Base-by-base conservation (phyloP, 2,113 vertebrate species). In the Apodemus speciosus region DNA sequence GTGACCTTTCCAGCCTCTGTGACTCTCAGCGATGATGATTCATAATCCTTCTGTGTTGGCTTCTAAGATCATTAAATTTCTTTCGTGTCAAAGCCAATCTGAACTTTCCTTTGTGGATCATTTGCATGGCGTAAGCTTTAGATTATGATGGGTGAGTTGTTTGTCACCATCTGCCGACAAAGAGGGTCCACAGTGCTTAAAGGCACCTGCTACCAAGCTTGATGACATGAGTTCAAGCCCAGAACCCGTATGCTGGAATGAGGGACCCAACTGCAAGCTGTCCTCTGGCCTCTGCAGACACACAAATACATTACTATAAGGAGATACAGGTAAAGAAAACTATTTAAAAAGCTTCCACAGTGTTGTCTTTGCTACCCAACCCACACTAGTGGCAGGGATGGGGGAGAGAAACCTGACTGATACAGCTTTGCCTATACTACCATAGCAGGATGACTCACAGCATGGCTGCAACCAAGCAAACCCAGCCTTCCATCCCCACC, bases 381-480 rank as follows among this genome's bases (percentile, higher is more conserved):
- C 62, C 60, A 58, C 58, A 62, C 51, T 30, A 51, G 76, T 75
- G 83, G 64, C 49, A 13, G 11, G 10, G 49, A 72, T 15, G 0
- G 10, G n/a, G 10, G 16, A 80, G 14, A 30, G 71, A 18, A 43
- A 6, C 30, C 9, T 18, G 30, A 16, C n/a, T 49, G 43, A 2
- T 10, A 51, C 25, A 14, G 80, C 13, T 30, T n/a, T 9, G 20
- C 30, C 53, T 83, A 83, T 6, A 20, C 46, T 4, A 25, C 35
- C 56, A n/a, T 1, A 15, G 35, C 1, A 0, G 0, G 3, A 49
- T 46, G 10, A 92, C 90, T n/a, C 51, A 66, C 3, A 4, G 6
- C 3, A 0, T 3, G 30, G 71, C 72, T 58, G 43, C 9, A 27
- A 80, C 49, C 23, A 73, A 5, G 16, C 27, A 96, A 94, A 93